Conservation (phyloP, 2,113 vertebrate genomes). For the Panthera uncia region DNA sequence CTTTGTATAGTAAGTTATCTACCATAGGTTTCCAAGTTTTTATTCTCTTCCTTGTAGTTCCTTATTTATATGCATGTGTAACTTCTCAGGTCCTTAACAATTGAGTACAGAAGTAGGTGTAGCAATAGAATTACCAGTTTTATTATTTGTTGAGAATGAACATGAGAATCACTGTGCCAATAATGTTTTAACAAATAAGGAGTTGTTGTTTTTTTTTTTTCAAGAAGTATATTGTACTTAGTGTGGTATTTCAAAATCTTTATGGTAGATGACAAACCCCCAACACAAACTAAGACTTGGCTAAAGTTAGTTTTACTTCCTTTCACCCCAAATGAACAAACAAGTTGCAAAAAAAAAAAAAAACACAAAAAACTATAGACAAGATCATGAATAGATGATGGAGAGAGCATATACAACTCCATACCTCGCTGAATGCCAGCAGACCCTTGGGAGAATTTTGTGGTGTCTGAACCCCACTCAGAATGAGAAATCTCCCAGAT, state of each 20-base stretch:
- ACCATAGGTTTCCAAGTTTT: background rate
- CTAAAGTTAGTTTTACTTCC: background rate
- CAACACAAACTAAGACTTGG: background rate
- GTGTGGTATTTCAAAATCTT: slow-evolving; percentile 9
- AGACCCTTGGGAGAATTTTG: background rate
- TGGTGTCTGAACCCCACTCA: background rate
- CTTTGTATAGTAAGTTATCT: background rate
- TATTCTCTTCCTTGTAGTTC: background rate
- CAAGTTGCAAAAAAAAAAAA: background rate
- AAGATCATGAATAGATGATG: background rate
- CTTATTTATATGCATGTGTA: background rate
- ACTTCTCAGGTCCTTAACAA: slow-evolving; percentile 31
- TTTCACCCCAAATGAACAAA: background rate
- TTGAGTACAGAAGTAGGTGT: background rate
- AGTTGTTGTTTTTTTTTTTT: background rate
- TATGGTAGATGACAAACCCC: background rate
- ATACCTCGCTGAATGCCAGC: background rate
- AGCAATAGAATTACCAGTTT: background rate
- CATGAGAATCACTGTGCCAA: background rate
- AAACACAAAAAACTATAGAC: background rate
- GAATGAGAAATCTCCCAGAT: background rate
- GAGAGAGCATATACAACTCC: background rate
- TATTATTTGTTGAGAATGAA: background rate
- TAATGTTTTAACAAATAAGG: background rate
- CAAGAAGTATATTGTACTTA: background rate